Base-by-base conservation (phyloP, 2,888 invertebrate species). In the Anoplius nigerrimus region DNA sequence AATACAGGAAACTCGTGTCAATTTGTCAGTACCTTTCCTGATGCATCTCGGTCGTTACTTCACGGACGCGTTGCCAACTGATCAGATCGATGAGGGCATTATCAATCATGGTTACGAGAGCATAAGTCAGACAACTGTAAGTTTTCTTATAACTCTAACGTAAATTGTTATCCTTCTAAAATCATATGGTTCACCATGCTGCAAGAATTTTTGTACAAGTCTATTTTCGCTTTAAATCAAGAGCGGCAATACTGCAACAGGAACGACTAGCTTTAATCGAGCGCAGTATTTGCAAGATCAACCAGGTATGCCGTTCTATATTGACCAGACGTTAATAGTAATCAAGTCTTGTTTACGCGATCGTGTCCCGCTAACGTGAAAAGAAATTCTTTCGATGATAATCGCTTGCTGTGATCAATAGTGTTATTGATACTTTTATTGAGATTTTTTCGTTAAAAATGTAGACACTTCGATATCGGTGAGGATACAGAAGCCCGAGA, bases 401-500 rank as follows among this genome's bases (percentile, higher is more conserved):
- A 1, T 69, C 48, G 6, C 43, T 43, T 24, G 42, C 57, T 55
- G n/a, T n/a, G 22, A 16, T 46, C 34, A 20, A 51, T 48, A 45
- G 55, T 51, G 24, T 27, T 20, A 15, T 11, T 11, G 11, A 45
- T 18, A 13, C 11, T 55, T 51, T 45, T 53, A 2, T 42, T 21
- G 15, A 34, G 0, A n/a, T 51, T 6, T 15, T 11, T 54, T 22
- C 11, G 34, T 59, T 54, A 54, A 16, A 71, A 66, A 62, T 67
- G n/a, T 90, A 79, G 93, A 93, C 54, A 88, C 95, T 27, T 93
- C 94, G 0, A 89, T 95, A 74, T 94, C 94, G 0, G 90, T 95
- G 22, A 92, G 94, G 80, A 91, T 95, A 78, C 92, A 94, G 34
- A 93, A 94, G 83, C 95, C 95, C 0, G 95, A 95, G 88, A 90